These are phyloP conservation scores for Oxytorus armatus DNA, from an alignment of 2,888 invertebrate genomes.

Conservation along the genomic window DNA sequence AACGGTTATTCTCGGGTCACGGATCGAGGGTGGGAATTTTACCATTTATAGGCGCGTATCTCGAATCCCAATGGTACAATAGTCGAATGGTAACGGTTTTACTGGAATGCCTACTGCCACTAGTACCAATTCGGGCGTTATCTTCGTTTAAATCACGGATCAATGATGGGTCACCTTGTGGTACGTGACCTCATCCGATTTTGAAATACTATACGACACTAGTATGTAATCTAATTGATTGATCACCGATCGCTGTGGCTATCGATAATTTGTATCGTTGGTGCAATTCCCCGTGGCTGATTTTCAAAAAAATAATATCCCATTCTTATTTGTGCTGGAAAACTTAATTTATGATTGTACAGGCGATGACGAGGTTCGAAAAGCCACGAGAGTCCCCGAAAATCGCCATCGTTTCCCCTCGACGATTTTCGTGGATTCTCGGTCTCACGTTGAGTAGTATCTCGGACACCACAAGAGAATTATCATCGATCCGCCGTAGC, in stretches of 20 bases:
- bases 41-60: conserved; percentile 27
- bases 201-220: not conserved
- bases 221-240: not conserved
- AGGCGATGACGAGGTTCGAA: too few species aligned
- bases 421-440: too few species aligned
- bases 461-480: too few species aligned
- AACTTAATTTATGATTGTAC: too few species aligned
- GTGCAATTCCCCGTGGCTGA: not conserved
- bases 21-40: conserved; percentile 37
- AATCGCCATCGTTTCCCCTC: too few species aligned
- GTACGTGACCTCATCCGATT: conserved; percentile 7
- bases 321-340: not conserved
- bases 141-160: conserved; percentile 12
- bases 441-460: too few species aligned
- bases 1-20: conserved; percentile 48
- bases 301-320: not conserved
- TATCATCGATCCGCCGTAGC: too few species aligned
- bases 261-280: conserved; percentile 1
- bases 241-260: conserved; percentile 17
- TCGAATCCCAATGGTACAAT: conserved; percentile 53
- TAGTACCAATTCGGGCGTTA: conserved; percentile 5
- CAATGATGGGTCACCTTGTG: conserved; percentile 14
- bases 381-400: too few species aligned
- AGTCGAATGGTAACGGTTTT: not conserved
- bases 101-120: conserved; percentile 8